Percentiles rank a stretch among this genome's conserved stretches.
Evolutionary conservation across 2,113 vertebrate species (phyloP).

Genomic region (Myrmecophaga tridactyla): DNA sequence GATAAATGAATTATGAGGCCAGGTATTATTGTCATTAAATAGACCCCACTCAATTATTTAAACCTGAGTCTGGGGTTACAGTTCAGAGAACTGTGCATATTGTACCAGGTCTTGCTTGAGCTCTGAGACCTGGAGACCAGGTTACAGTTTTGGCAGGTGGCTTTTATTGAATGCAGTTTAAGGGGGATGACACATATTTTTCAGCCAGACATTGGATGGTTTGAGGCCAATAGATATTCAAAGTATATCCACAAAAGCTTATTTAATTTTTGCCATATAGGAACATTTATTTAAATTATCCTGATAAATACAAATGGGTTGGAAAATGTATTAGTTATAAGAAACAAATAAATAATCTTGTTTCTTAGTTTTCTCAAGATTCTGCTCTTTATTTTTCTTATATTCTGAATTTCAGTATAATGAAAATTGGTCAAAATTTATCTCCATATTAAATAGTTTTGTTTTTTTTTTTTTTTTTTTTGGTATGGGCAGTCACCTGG

Average conservation of each 20-base stretch:
- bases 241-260: constrained; percentile 50
- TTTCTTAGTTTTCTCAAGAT: neutral
- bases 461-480: constrained; percentile 54
- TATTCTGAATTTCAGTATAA: neutral
- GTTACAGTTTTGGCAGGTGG: constrained; percentile 71
- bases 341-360: neutral
- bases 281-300: constrained; percentile 13
- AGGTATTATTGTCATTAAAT: constrained; percentile 78
- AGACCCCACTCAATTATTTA: constrained; percentile 83
- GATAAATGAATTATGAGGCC: constrained; percentile 81
- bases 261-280: constrained; percentile 2
- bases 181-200: constrained; percentile 58
- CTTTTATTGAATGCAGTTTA: constrained; percentile 63
- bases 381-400: neutral
- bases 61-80: constrained; percentile 80
- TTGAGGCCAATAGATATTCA: constrained; percentile 52
- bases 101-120: constrained; percentile 52
- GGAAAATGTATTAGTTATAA: neutral
- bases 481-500: too few relatives aligned
- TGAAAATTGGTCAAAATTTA: neutral
- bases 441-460: neutral
- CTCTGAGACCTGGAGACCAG: constrained; percentile 50
- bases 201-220: constrained; percentile 70
- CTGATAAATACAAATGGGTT: neutral
- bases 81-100: constrained; percentile 71